A percentile compares a stretch with the other conserved stretches of the same genome.
Evolutionary conservation across 2,797 vertebrate species (phyloP).

Genomic region (Tarsius wallacei): DNA sequence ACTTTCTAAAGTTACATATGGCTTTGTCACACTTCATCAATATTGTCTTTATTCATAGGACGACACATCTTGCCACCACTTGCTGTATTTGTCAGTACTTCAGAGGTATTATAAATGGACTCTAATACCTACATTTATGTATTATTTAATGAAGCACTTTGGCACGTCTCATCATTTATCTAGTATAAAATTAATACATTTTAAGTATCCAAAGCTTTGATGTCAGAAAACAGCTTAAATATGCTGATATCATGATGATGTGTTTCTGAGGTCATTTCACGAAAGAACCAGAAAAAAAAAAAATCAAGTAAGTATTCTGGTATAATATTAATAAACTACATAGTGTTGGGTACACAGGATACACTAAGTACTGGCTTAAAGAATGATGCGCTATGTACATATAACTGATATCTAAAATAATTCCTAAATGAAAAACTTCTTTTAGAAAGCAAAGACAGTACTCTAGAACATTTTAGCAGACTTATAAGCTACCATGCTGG

Average conservation of each 20-base stretch:
- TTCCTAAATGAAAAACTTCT: conserved; percentile 62
- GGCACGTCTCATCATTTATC: not conserved
- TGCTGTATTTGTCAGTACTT: conserved; percentile 29
- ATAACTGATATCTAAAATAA: conserved; percentile 61
- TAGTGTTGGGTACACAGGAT: not conserved
- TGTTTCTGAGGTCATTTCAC: conserved; percentile 58
- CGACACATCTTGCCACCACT: not conserved
- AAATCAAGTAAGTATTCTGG: conserved; percentile 11
- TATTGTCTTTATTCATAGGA: conserved; percentile 16
- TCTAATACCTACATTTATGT: conserved; percentile 13
- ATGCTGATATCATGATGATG: conserved; percentile 50
- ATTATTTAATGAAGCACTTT: conserved; percentile 55
- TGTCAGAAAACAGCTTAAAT: conserved; percentile 64
- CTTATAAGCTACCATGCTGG: conserved; percentile 23
- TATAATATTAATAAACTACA: conserved; percentile 30
- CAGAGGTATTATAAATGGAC: not conserved
- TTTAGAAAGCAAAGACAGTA: conserved; percentile 61
- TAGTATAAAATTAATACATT: conserved; percentile 27
- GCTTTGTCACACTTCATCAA: conserved; percentile 27
- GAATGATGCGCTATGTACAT: conserved; percentile 35
- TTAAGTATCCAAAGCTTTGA: conserved; percentile 46
- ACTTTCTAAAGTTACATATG: conserved; percentile 9
- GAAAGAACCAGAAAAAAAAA: not conserved
- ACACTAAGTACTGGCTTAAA: conserved; percentile 52
- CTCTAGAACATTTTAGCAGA: conserved; percentile 47